These are phyloP conservation scores for Nannobrachium achirus DNA, from an alignment of 2,113 vertebrate species.

Conservation along the genomic window DNA sequence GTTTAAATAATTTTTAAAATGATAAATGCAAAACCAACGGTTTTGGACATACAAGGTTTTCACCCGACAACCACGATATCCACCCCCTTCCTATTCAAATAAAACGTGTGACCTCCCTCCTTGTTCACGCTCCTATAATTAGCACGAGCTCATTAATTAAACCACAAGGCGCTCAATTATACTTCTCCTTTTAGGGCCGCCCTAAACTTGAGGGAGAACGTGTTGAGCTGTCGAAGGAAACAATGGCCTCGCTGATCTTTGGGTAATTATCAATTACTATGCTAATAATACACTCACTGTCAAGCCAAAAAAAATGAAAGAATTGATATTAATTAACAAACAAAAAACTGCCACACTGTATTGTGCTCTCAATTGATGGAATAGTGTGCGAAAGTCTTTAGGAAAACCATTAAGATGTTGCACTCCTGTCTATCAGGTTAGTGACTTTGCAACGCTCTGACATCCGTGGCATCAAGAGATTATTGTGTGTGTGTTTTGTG, in stretches of 20 bases:
- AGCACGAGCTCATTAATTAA: slow-evolving; percentile 74
- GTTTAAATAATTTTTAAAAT: too few species aligned
- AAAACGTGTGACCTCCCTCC: slow-evolving; percentile 17
- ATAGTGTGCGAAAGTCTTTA: slow-evolving; percentile 23
- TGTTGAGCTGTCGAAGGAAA: slow-evolving; percentile 68
- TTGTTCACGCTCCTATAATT: slow-evolving; percentile 69
- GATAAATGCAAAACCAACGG: too few species aligned
- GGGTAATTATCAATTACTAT: slow-evolving; percentile 78
- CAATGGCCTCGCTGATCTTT: slow-evolving; percentile 74
- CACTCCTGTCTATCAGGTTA: background rate
- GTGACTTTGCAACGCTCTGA: background rate
- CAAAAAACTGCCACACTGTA: slow-evolving; percentile 12
- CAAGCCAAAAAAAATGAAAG: slow-evolving; percentile 35
- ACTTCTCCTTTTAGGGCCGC: slow-evolving; percentile 73
- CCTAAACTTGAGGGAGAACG: slow-evolving; percentile 77
- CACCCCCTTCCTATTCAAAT: slow-evolving; percentile 12
- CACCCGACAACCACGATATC: too few species aligned
- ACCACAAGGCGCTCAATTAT: slow-evolving; percentile 72
- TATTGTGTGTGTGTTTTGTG: background rate
- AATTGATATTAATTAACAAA: slow-evolving; percentile 28
- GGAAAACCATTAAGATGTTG: slow-evolving; percentile 12
- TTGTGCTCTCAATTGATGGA: slow-evolving; percentile 23
- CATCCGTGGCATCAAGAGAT: slow-evolving; percentile 13
- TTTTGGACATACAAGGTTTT: too few species aligned
- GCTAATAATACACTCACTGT: slow-evolving; percentile 74